A percentile compares a stretch with the other conserved stretches of the same genome.
Evolutionary conservation across 1,140 invertebrate species (phyloP).

Genomic region (Helicoverpa armigera): DNA sequence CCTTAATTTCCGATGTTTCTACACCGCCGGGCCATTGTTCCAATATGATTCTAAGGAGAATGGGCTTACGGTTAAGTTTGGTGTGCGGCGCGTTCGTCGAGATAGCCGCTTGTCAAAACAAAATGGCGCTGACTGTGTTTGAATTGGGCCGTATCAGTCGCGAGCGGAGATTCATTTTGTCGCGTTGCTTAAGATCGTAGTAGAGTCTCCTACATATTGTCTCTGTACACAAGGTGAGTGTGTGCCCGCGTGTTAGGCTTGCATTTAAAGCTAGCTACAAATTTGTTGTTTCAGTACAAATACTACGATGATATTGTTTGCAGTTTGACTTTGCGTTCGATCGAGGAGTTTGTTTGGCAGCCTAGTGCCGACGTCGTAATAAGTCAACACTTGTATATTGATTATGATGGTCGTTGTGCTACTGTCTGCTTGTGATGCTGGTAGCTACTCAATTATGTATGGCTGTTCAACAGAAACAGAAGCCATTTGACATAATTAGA

Average conservation of each 20-base stretch:
- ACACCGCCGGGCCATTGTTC: slow-evolving; percentile 57
- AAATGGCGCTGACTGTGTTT: slow-evolving; percentile 86
- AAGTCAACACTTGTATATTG: slow-evolving; percentile 77
- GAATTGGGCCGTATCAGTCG: slow-evolving; percentile 86
- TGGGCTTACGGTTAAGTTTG: slow-evolving; percentile 67
- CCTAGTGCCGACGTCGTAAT: slow-evolving; percentile 58
- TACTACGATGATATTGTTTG: slow-evolving; percentile 85
- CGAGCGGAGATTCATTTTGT: slow-evolving; percentile 86
- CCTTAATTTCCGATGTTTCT: slow-evolving; percentile 86
- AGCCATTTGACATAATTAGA: background rate
- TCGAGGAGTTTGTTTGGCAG: slow-evolving; percentile 81
- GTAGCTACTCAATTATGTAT: slow-evolving; percentile 14
- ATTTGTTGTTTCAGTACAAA: slow-evolving; percentile 86
- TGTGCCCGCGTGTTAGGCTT: slow-evolving; percentile 80
- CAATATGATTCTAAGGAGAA: slow-evolving; percentile 64
- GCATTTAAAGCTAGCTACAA: slow-evolving; percentile 85
- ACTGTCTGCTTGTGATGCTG: slow-evolving; percentile 40
- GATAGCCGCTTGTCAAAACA: slow-evolving; percentile 84
- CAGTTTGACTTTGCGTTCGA: slow-evolving; percentile 82
- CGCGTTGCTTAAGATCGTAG: slow-evolving; percentile 84
- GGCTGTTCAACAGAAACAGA: background rate
- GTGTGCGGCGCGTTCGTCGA: slow-evolving; percentile 53
- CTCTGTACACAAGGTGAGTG: slow-evolving; percentile 84
- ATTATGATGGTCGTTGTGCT: slow-evolving; percentile 67
- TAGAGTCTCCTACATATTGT: slow-evolving; percentile 84